Evolutionary conservation across 2,888 invertebrate species (phyloP), one percentile per base, ranked within the genome.

Genomic region (Neelides folsomi): DNA sequence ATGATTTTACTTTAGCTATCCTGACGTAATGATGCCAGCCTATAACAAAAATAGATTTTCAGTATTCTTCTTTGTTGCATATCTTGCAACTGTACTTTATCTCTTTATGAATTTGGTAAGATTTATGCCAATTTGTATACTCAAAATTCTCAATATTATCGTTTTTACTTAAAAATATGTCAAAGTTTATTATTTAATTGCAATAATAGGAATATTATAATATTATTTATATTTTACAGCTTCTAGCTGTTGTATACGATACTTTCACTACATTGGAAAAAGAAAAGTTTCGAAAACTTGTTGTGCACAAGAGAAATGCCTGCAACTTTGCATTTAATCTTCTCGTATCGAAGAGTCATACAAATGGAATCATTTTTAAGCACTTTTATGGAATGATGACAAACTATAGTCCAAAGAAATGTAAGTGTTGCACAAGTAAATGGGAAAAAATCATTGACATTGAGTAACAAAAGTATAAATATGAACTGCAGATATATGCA

Each of bases 11-110:
- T 54, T 51, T 55, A 88, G 87, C 72, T 89, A 83, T 72, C 89
- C 89, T 2, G 89, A 89, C 70, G 86, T 90, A 16, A 89, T 89
- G 89, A 88, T 89, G 88, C 86, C 85, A 5, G 82, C 87, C 0
- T 89, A 87, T 69, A 80, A 83, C 19, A 76, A 77, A 65, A 83
- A 80, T 37, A 82, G 81, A 68, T 86, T 83, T 81, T 83, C 83
- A 66, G 82, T 84, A n/a, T 72, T 86, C 53, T 89, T 87, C 73
- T 89, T 89, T 72, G 81, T 89, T 55, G 78, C 83, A 6, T 90
- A 88, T 71, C 80, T 90, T 60, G 81, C 83, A 59, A 83, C 85
- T 36, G 86, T 86, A 59, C 75, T 88, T 10, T 88, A 87, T 69
- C 83, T 88, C 43, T 77, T 88, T 59, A 88, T 88, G 87, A 89